A percentile compares a stretch with the other conserved stretches of the same genome.
These are phyloP conservation scores for Cerastoderma edule DNA, from an alignment of 2,888 invertebrate species.

Conservation along the genomic window DNA sequence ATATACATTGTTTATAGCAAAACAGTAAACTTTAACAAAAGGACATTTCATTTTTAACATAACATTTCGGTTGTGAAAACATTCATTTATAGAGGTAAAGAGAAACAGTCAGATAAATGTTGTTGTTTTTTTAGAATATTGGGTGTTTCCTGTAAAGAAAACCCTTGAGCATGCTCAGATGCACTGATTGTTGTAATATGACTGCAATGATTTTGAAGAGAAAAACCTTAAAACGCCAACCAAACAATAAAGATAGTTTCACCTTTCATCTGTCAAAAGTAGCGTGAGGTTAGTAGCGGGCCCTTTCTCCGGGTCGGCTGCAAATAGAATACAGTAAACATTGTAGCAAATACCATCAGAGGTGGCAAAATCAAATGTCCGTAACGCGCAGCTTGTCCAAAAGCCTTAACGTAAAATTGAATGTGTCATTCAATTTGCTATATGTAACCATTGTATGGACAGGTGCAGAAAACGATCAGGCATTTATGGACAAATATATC, in stretches of 20 bases:
- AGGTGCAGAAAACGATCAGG: neutral
- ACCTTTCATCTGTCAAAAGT: neutral
- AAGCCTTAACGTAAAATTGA: too few relatives aligned
- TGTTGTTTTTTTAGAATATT: neutral
- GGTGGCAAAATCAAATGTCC: too few relatives aligned
- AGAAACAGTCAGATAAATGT: neutral
- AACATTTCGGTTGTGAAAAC: neutral
- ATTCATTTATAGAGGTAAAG: neutral
- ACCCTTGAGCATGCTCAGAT: neutral
- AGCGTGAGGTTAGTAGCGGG: conserved; percentile 1
- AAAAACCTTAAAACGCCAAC: too few relatives aligned
- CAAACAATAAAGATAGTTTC: too few relatives aligned
- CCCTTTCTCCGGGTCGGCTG: neutral
- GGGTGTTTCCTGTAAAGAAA: neutral
- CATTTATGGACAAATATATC: neutral
- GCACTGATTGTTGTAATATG: neutral
- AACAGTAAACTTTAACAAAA: neutral
- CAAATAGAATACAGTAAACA: neutral
- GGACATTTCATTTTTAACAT: neutral
- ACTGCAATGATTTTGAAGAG: too few relatives aligned
- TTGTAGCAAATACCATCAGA: too few relatives aligned
- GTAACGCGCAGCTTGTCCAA: too few relatives aligned
- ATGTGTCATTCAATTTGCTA: too few relatives aligned
- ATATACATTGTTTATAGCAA: neutral
- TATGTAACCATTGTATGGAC: neutral